Base-by-base conservation (phyloP, 1,140 invertebrate genomes). In the Hesperophylax magnus region DNA sequence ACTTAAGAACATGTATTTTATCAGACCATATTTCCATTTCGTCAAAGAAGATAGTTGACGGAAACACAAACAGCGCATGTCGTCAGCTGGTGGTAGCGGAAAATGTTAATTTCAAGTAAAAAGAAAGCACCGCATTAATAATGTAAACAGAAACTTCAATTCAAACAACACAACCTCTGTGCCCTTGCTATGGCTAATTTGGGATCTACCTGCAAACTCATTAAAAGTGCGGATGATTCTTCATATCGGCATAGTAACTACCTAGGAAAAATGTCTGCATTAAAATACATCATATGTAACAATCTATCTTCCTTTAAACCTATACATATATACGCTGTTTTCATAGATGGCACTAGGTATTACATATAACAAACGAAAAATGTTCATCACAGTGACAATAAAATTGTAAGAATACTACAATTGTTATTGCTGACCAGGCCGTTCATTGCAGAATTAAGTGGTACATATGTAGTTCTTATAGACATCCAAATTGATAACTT, bases 221-320 rank as follows among this genome's bases (percentile, higher is more conserved):
- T 58, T 75, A 58, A 75, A 56, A 56, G 20, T 75, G 71, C n/a
- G 14, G 71, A 18, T 31, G 22, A 75, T 75, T 79, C 54, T 54
- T 78, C 78, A 83, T 54, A 75, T 77, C 77, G 81, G 82, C 82
- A 81, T 81, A 79, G 77, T 74, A 83, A 74, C 22, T 81, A 61
- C 82, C 82, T 83, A 81, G 63, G 56, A 47, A 79, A 74, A 74
- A 47, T 74, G 52, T 39, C 9, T 24, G 17, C 9, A 27, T 61
- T 63, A 65, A 63, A 69, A 78, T 63, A 63, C 24, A 54, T 54
- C 17, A 58, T 18, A 20, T 14, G 18, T 58, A 58, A 18, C 56
- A 22, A 14, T 47, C 39, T 14, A 47, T 47, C 39, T 47, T 47
- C 11, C 11, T 47, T 14, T 47, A 1, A 47, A 47, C 11, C 14